phyloP scores from a whole-genome alignment of 2,888 invertebrate genomes.

The Lasioglossum lativentre region DNA sequence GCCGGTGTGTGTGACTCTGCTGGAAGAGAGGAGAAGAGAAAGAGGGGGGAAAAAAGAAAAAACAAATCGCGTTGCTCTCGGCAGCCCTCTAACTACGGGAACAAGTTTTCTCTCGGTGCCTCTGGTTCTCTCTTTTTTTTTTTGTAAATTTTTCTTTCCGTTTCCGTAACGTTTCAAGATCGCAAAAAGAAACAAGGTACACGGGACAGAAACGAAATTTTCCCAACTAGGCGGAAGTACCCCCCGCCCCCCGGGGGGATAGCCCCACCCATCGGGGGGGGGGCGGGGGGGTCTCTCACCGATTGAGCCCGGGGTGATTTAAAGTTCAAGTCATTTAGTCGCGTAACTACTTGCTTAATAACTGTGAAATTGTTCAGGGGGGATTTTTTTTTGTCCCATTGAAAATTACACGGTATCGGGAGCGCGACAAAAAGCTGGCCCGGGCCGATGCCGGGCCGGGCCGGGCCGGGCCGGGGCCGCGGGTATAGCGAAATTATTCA shows the following conservation, averaged over 20 bases:
- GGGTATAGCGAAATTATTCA: conserved; percentile 46
- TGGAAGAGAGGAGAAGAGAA: background rate
- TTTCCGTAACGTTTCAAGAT: conserved; percentile 46
- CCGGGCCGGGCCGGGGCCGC: background rate
- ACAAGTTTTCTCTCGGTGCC: conserved; percentile 56
- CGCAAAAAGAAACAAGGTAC: conserved; percentile 39
- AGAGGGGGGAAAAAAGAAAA: conserved; percentile 11
- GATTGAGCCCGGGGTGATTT: conserved; percentile 40
- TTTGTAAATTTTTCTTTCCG: conserved; percentile 1
- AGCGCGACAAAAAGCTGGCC: conserved; percentile 20
- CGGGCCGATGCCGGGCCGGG: background rate
- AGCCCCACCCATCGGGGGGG: no score
- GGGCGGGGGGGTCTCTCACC: background rate
- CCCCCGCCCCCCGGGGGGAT: no score
- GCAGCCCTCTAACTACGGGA: conserved; percentile 55
- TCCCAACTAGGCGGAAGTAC: conserved; percentile 12
- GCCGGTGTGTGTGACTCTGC: conserved; percentile 28
- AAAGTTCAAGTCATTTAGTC: conserved; percentile 57
- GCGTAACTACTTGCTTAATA: conserved; percentile 58
- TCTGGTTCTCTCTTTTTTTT: background rate
- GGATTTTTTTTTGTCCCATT: conserved; percentile 17
- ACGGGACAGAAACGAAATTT: conserved; percentile 46
- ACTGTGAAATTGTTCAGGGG: conserved; percentile 48
- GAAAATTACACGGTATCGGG: conserved; percentile 41
- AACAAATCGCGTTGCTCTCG: conserved; percentile 50